These are phyloP conservation scores for Tinamus guttatus DNA, from an alignment of 2,113 vertebrate species.

Conservation along the genomic window DNA sequence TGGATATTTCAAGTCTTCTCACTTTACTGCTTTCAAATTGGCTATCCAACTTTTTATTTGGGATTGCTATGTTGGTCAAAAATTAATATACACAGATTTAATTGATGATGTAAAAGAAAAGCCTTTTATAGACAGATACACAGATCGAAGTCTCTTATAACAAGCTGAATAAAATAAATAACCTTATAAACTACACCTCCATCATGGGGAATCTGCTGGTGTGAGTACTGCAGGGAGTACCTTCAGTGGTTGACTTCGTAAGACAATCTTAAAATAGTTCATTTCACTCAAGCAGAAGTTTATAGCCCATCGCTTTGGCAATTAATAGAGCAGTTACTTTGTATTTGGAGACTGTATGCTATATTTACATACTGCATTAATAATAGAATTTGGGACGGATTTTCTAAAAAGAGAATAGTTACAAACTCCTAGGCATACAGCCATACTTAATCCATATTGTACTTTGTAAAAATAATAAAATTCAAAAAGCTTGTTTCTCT, in stretches of 20 bases:
- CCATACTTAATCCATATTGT: background rate
- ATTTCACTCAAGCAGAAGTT: slow-evolving; percentile 17
- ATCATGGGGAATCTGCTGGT: background rate
- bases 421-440: background rate
- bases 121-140: background rate
- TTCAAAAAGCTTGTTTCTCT: background rate
- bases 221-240: background rate
- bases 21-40: background rate
- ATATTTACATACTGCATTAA: background rate
- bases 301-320: background rate
- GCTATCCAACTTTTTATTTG: background rate
- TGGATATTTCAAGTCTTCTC: background rate
- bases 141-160: background rate
- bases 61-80: background rate
- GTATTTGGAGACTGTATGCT: background rate
- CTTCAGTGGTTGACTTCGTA: background rate
- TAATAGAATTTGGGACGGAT: background rate
- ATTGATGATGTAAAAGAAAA: background rate
- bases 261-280: background rate
- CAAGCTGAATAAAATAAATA: background rate
- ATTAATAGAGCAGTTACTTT: background rate
- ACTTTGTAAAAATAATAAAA: background rate
- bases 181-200: background rate
- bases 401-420: background rate
- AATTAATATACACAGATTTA: background rate